Conservation (phyloP, 2,888 invertebrate species). For the Pristionchus arcanus region DNA sequence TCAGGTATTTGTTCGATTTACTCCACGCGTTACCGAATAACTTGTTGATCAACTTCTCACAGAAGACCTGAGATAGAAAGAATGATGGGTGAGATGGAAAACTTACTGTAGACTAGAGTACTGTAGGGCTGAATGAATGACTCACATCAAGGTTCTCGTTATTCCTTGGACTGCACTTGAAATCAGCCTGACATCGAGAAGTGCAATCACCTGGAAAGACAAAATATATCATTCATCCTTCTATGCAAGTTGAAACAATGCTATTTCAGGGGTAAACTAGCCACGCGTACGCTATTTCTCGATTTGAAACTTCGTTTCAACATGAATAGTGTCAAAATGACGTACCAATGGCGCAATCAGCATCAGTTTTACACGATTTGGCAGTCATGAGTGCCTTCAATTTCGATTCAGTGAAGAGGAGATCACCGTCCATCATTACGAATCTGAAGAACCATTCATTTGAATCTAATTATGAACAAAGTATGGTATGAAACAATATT, state of each 20-base stretch:
- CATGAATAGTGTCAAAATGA: neutral
- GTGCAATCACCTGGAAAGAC: constrained; percentile 63
- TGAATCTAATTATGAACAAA: too few species aligned
- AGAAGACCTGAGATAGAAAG: constrained; percentile 74
- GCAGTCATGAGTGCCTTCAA: constrained; percentile 69
- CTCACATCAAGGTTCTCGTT: constrained; percentile 79
- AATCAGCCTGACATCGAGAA: constrained; percentile 66
- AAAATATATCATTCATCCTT: neutral
- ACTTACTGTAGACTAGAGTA: neutral
- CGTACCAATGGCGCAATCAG: constrained; percentile 73
- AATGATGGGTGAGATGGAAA: neutral
- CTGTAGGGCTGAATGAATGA: neutral
- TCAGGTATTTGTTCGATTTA: constrained; percentile 77
- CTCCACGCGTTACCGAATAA: constrained; percentile 78
- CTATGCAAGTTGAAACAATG: neutral
- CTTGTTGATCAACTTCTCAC: constrained; percentile 76
- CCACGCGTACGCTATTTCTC: neutral
- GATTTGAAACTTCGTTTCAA: neutral
- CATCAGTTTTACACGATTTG: constrained; percentile 62
- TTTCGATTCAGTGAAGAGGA: constrained; percentile 77
- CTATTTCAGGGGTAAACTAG: neutral
- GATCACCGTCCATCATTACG: constrained; percentile 78
- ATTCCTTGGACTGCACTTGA: constrained; percentile 72
- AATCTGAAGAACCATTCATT: constrained; percentile 64
- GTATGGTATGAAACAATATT: too few species aligned